Percentiles rank a stretch among this genome's conserved stretches.
Evolutionary conservation across 2,113 vertebrate species (phyloP).

Genomic region (Aix galericulata): DNA sequence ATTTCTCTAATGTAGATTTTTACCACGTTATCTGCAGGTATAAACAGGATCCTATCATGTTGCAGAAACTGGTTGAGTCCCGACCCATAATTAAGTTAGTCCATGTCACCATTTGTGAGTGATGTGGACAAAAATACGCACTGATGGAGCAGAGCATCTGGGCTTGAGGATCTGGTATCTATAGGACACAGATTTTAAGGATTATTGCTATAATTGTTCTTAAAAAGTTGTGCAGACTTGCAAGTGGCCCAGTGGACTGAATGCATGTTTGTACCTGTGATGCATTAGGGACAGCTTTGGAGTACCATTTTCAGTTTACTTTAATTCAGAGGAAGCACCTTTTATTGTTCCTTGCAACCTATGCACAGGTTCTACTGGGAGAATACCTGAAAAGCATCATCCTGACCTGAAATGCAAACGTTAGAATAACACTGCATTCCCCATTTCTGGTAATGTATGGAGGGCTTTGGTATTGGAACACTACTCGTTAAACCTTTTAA

Average conservation of each 20-base stretch:
- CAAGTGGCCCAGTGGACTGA: neutral
- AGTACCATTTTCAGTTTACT: neutral
- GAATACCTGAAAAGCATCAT: neutral
- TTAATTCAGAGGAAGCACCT: neutral
- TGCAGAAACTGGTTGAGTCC: neutral
- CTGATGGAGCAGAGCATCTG: neutral
- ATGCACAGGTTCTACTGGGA: neutral
- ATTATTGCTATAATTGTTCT: neutral
- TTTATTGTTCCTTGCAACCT: neutral
- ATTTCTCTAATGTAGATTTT: neutral
- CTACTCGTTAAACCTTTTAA: neutral
- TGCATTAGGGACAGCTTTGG: fast-evolving
- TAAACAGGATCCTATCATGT: neutral
- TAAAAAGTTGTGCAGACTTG: neutral
- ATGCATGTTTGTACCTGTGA: fast-evolving
- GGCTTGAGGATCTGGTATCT: neutral
- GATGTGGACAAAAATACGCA: neutral
- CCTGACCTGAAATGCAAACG: neutral
- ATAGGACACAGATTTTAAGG: neutral
- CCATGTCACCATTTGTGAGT: neutral
- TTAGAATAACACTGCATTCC: neutral
- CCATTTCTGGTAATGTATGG: fast-evolving
- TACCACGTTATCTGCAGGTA: fast-evolving
- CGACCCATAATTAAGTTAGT: neutral
- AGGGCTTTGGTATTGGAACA: neutral